These are phyloP conservation scores for Chiroxiphia lanceolata DNA, from an alignment of 2,797 vertebrate genomes.

Conservation along the genomic window DNA sequence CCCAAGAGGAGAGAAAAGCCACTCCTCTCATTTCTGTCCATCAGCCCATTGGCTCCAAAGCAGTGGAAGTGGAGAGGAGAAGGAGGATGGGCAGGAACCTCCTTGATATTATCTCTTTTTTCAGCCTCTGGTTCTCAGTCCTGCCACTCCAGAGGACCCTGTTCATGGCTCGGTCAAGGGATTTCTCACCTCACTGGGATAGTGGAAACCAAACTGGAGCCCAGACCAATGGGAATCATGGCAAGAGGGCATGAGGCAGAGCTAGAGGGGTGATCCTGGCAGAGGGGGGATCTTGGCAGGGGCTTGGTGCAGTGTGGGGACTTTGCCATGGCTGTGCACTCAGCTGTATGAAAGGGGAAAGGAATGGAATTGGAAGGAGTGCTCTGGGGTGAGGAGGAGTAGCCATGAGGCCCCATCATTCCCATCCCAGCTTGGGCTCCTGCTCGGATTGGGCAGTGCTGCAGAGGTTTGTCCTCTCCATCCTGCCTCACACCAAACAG, in stretches of 20 bases:
- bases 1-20: neutral
- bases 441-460: rapidly evolving
- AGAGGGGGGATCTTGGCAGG: neutral
- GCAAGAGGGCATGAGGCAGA: neutral
- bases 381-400: neutral
- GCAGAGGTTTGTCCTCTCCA: neutral
- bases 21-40: neutral
- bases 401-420: neutral
- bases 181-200: neutral
- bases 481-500: neutral
- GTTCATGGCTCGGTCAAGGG: neutral
- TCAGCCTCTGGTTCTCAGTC: neutral
- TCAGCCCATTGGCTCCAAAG: neutral
- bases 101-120: neutral
- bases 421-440: neutral
- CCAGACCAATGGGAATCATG: neutral
- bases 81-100: neutral
- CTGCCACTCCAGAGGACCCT: neutral
- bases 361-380: neutral
- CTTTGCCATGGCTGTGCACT: neutral
- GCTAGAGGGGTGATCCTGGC: neutral
- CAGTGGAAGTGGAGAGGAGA: rapidly evolving
- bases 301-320: neutral
- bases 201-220: neutral
- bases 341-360: neutral